Evolutionary conservation across 2,888 invertebrate species (phyloP).

Genomic region (Sarcophaga caerulescens): DNA sequence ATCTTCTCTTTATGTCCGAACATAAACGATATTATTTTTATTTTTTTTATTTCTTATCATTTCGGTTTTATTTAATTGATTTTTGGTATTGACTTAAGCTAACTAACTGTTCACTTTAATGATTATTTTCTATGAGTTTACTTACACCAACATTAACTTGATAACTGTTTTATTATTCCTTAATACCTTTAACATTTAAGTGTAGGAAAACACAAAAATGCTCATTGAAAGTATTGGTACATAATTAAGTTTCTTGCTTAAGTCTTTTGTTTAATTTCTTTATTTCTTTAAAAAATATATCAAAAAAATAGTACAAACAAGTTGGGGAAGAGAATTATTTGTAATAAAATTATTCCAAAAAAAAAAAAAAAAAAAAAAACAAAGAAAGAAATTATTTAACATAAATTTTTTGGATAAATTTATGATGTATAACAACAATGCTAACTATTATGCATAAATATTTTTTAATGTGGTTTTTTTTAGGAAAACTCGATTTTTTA

Average conservation of each 20-base stretch:
- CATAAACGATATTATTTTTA: no score
- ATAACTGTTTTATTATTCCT: not conserved
- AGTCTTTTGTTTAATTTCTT: not conserved
- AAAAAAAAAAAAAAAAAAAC: constrained; percentile 33
- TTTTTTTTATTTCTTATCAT: no score
- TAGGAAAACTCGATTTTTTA: constrained; percentile 27
- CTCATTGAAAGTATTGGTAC: not conserved
- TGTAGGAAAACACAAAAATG: not conserved
- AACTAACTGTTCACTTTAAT: no score
- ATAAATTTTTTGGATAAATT: constrained; percentile 15
- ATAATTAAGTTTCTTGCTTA: not conserved
- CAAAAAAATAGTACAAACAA: no score
- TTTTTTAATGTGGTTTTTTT: not conserved
- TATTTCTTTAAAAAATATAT: not conserved
- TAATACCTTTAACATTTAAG: not conserved
- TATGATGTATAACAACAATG: constrained; percentile 15
- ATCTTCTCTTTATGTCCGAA: no score
- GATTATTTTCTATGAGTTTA: no score
- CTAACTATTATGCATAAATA: constrained; percentile 20
- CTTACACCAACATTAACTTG: no score
- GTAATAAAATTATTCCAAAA: constrained; percentile 45
- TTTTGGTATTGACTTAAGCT: no score
- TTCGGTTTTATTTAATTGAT: no score
- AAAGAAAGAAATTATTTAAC: constrained; percentile 30
- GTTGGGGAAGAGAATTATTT: not conserved